These are phyloP conservation scores for Drosophila kikkawai DNA, from an alignment of 1,140 invertebrate genomes.

Conservation along the genomic window DNA sequence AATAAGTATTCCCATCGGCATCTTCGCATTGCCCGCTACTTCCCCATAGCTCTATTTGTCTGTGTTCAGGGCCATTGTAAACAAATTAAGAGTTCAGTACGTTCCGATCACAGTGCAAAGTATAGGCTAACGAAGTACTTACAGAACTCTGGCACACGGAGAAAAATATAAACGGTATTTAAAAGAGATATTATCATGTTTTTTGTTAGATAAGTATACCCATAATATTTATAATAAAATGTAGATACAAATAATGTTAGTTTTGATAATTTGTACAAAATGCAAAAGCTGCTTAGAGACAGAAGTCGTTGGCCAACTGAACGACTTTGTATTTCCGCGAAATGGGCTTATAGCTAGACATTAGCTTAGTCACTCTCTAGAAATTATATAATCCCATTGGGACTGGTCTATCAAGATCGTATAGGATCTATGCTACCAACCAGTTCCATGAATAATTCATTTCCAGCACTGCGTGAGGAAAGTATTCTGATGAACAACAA, in stretches of 20 bases:
- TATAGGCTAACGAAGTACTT: conserved; percentile 19
- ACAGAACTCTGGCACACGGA: conserved; percentile 10
- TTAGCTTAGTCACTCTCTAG: conserved; percentile 2
- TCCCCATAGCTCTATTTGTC: conserved; percentile 40
- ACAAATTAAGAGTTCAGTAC: conserved; percentile 63
- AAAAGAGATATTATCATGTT: not conserved
- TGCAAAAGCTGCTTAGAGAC: not conserved
- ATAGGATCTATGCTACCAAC: conserved; percentile 10
- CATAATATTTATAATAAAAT: not conserved
- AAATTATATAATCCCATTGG: not conserved
- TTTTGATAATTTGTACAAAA: no score
- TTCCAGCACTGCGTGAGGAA: conserved; percentile 10
- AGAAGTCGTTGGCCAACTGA: not conserved
- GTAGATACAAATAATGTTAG: no score
- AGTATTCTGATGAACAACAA: conserved; percentile 1
- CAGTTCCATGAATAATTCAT: conserved; percentile 34
- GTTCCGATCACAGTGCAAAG: conserved; percentile 51
- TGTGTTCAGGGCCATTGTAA: conserved; percentile 71
- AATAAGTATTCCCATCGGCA: conserved; percentile 34
- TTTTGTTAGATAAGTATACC: not conserved
- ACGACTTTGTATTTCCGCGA: not conserved
- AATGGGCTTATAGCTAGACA: not conserved
- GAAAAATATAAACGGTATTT: not conserved
- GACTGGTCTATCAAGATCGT: conserved; percentile 28
- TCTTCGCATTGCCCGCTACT: conserved; percentile 32